These are phyloP conservation scores for Vespertilio murinus DNA, from an alignment of 2,797 vertebrate genomes.

Conservation along the genomic window DNA sequence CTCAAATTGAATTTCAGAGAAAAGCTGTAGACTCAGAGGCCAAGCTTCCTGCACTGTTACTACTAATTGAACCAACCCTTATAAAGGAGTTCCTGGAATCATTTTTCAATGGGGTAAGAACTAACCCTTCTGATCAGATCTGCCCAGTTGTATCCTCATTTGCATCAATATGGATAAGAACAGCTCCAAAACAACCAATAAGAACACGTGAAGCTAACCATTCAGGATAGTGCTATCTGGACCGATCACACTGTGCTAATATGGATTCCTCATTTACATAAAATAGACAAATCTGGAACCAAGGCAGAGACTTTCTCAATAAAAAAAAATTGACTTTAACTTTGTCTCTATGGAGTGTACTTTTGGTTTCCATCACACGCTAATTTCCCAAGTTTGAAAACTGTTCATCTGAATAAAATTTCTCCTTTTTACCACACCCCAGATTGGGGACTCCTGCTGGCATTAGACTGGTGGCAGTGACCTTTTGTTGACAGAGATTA, in stretches of 20 bases:
- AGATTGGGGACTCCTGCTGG: neutral
- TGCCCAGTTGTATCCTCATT: neutral
- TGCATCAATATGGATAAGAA: neutral
- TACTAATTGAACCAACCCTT: neutral
- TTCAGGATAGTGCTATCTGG: neutral
- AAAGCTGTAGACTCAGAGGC: neutral
- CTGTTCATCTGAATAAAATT: neutral
- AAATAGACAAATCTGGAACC: neutral
- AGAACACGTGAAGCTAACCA: neutral
- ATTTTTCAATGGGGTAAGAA: neutral
- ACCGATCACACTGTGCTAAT: neutral
- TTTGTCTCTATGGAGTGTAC: neutral
- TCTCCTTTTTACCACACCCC: neutral
- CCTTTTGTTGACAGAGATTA: neutral
- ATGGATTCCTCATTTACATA: neutral
- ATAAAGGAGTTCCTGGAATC: neutral
- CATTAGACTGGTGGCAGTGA: neutral
- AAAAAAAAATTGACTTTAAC: neutral
- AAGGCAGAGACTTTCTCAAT: neutral
- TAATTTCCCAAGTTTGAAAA: neutral
- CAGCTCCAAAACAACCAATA: neutral
- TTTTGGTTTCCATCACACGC: neutral
- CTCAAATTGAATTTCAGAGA: neutral
- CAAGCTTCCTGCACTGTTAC: neutral
- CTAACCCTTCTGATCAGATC: neutral